Evolutionary conservation across 2,888 invertebrate genomes (phyloP).

Genomic region (Brenthis ino): DNA sequence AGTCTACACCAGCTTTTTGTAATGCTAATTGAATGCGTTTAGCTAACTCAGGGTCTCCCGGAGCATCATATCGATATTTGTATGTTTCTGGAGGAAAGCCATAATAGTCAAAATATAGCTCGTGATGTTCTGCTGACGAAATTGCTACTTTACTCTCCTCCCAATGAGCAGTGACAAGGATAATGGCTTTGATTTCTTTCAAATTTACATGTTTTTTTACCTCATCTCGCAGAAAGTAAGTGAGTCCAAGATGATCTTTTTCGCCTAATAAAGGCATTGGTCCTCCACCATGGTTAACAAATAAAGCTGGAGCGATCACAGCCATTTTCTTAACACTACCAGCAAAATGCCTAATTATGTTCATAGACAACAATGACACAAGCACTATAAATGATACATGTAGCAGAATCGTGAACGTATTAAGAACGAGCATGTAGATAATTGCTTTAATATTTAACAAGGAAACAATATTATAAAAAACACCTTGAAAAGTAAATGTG

Average conservation of each 20-base stretch:
- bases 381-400: slow-evolving; percentile 71
- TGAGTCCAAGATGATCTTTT: slow-evolving; percentile 65
- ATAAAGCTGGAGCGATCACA: slow-evolving; percentile 69
- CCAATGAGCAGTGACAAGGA: slow-evolving; percentile 76
- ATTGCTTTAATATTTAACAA: slow-evolving; percentile 6
- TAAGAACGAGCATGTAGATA: slow-evolving; percentile 70
- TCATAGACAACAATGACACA: slow-evolving; percentile 74
- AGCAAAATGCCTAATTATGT: slow-evolving; percentile 67
- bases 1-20: slow-evolving; percentile 61
- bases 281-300: slow-evolving; percentile 76
- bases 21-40: slow-evolving; percentile 58
- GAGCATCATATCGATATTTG: slow-evolving; percentile 70
- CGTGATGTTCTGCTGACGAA: slow-evolving; percentile 69
- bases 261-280: slow-evolving; percentile 72
- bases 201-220: slow-evolving; percentile 67
- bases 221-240: slow-evolving; percentile 65
- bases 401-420: slow-evolving; percentile 66
- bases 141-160: slow-evolving; percentile 68
- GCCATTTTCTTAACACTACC: slow-evolving; percentile 62
- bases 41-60: slow-evolving; percentile 67
- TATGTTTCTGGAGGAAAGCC: slow-evolving; percentile 75
- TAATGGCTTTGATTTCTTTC: slow-evolving; percentile 67
- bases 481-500: background rate
- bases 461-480: background rate
- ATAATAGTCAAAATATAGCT: slow-evolving; percentile 74